Base-by-base conservation (phyloP, 1,140 invertebrate species). In the Olivierus martensii region DNA sequence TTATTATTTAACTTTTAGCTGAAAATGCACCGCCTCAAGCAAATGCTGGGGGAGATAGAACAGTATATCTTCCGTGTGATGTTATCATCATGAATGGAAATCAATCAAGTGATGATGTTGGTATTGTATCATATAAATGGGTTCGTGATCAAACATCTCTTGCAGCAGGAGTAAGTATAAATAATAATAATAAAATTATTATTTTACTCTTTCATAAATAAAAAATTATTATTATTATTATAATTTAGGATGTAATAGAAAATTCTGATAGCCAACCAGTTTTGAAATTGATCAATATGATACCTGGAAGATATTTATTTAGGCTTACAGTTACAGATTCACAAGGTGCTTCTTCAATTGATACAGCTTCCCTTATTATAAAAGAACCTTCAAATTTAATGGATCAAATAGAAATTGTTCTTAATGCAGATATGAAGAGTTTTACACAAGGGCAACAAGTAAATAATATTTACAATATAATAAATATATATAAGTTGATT, bases 11-110 rank as follows among this genome's bases (percentile, higher is more conserved):
- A n/a, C n/a, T n/a, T 52, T 19, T 56, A 91, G 87, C 87, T 71
- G 81, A 84, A 68, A 96, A 96, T 72, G 80, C 83, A 21, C 75
- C 83, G 7, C 90, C 90, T 0, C 81, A 82, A 65, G 89, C 89
- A 1, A 81, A 88, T 66, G 89, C 84, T 18, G 90, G 88, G 21
- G 84, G 82, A 1, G 84, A 91, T 69, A 77, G 82, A 62, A 80
- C 79, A 34, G 71, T 92, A 1, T 74, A 78, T 7, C 68, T 90
- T 11, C 90, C 90, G 0, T 66, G 81, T 2, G 78, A 76, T 18
- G 77, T 84, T 7, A 73, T 94, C 1, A 74, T 80, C 35, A 71
- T 95, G 22, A 91, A 95, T 72, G 91, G 91, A 0, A 82, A 83
- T 0, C 71, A 76, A 47, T 94, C 90, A 0, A 80, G 72, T 45